phyloP scores from a whole-genome alignment of 2,797 vertebrate species.

The Harpagifer antarcticus region DNA sequence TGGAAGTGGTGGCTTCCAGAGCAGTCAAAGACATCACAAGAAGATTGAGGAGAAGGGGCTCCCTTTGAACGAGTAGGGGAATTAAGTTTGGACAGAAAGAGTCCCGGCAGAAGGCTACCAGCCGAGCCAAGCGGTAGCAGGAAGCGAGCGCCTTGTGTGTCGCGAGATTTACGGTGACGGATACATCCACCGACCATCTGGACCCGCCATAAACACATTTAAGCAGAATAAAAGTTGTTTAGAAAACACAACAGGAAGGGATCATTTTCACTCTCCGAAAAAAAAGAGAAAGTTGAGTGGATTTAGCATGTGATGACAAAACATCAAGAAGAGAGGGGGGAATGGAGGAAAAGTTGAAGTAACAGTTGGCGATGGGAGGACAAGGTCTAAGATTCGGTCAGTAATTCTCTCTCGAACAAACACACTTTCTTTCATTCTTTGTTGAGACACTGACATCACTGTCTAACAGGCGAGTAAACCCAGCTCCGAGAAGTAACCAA shows the following conservation, averaged over 20 bases:
- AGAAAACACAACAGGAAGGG: constrained; percentile 17
- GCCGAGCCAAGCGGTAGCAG: constrained; percentile 75
- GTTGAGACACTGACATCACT: constrained; percentile 57
- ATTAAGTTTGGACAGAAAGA: constrained; percentile 65
- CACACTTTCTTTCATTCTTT: constrained; percentile 60
- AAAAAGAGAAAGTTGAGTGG: neutral
- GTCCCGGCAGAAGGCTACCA: constrained; percentile 68
- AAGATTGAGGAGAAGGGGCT: constrained; percentile 73
- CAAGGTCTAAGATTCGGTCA: neutral
- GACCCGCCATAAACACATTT: constrained; percentile 61
- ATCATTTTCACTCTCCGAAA: neutral
- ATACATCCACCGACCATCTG: constrained; percentile 78
- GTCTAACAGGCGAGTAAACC: constrained; percentile 43
- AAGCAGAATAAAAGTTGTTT: constrained; percentile 24
- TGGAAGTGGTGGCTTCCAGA: constrained; percentile 71
- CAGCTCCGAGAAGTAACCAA: constrained; percentile 44
- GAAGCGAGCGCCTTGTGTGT: constrained; percentile 75
- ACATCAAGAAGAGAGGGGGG: neutral
- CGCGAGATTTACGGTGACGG: constrained; percentile 71
- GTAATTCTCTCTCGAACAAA: constrained; percentile 24
- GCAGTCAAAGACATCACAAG: constrained; percentile 62
- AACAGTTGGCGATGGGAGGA: constrained; percentile 47
- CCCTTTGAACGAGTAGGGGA: constrained; percentile 60
- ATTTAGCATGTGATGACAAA: constrained; percentile 14
- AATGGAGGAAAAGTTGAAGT: constrained; percentile 1